Conservation (phyloP, 1,140 invertebrate species). For the Lasioglossum albipes region DNA sequence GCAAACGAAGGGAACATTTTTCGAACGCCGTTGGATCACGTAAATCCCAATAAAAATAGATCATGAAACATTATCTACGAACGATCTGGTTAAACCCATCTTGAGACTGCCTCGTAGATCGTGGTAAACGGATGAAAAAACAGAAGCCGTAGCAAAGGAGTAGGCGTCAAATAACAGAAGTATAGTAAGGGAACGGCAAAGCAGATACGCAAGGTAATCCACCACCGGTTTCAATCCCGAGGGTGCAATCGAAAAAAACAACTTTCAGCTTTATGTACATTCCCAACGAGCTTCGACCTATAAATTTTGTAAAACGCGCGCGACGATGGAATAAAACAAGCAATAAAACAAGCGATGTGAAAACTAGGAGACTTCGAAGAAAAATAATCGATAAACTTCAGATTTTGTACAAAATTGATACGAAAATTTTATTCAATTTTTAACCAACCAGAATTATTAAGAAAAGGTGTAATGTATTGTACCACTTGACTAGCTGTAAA, state of each 20-base stretch:
- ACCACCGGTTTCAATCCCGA: constrained; percentile 24
- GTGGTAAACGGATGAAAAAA: constrained; percentile 40
- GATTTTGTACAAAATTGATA: no score
- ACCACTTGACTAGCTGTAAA: no score
- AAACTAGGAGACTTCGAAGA: neutral
- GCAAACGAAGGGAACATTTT: no score
- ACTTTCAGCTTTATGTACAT: neutral
- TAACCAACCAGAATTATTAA: no score
- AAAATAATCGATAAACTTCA: neutral
- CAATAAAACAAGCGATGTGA: neutral
- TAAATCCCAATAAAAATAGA: neutral
- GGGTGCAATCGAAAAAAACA: constrained; percentile 9
- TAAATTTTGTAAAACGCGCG: constrained; percentile 10
- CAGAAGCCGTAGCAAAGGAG: constrained; percentile 30
- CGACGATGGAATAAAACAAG: neutral
- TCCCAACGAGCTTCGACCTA: neutral
- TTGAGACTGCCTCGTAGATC: constrained; percentile 6
- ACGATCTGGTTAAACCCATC: neutral
- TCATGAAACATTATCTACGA: neutral
- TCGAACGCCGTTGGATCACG: neutral
- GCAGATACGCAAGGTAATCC: constrained; percentile 23
- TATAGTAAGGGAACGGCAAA: neutral
- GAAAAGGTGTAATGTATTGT: no score
- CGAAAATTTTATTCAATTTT: no score
- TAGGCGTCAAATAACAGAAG: constrained; percentile 30